These are phyloP conservation scores for Ctenicera cuprea DNA, from an alignment of 2,888 invertebrate species.

Conservation along the genomic window DNA sequence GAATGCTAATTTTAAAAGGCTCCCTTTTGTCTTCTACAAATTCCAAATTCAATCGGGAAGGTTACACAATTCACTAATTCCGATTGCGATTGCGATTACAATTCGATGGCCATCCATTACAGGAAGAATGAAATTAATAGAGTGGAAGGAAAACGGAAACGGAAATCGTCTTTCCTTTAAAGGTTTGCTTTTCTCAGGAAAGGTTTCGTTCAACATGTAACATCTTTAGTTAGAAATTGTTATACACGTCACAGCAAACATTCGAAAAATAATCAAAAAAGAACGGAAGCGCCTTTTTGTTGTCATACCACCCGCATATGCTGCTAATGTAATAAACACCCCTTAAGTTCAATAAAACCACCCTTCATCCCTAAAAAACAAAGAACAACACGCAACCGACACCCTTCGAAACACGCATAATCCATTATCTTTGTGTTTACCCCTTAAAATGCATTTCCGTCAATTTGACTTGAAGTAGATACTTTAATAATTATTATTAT, in stretches of 20 bases:
- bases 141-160: slow-evolving; percentile 7
- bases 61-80: too few species aligned
- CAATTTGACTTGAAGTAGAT: background rate
- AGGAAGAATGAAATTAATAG: slow-evolving; percentile 10
- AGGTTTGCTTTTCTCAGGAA: slow-evolving; percentile 4
- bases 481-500: too few species aligned
- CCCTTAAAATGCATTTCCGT: slow-evolving; percentile 14
- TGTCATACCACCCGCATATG: slow-evolving; percentile 45
- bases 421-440: slow-evolving; percentile 41
- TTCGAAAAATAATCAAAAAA: background rate
- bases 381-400: slow-evolving; percentile 9
- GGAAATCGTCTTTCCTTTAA: slow-evolving; percentile 5
- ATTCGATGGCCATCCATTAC: too few species aligned
- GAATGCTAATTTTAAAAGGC: too few species aligned
- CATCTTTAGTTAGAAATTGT: slow-evolving; percentile 7
- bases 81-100: too few species aligned
- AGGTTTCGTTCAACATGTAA: background rate
- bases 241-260: background rate
- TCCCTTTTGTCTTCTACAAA: too few species aligned
- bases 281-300: slow-evolving; percentile 11
- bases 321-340: slow-evolving; percentile 40
- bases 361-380: slow-evolving; percentile 19
- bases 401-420: slow-evolving; percentile 37
- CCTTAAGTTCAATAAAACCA: slow-evolving; percentile 34
- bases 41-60: too few species aligned